phyloP scores from a whole-genome alignment of 2,113 vertebrate species.

The Cyanoramphus novaezelandiae region DNA sequence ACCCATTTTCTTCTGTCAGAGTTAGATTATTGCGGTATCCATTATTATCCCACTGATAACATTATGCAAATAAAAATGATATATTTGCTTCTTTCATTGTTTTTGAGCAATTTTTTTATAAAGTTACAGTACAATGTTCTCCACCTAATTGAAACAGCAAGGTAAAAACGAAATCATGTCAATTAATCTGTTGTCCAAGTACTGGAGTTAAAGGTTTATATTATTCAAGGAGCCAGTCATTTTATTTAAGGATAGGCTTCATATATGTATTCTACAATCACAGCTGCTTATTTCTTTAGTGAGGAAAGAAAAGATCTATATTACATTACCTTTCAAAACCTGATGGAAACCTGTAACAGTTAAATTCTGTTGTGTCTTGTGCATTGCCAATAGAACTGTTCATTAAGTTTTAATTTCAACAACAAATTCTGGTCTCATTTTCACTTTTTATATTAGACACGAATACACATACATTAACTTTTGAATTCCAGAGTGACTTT shows the following conservation, averaged over 20 bases:
- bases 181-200: background rate
- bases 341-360: background rate
- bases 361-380: background rate
- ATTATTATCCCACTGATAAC: background rate
- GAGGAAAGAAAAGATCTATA: fast-evolving
- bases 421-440: background rate
- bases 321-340: background rate
- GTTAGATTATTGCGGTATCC: background rate
- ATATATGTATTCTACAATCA: background rate
- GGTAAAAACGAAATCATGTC: background rate
- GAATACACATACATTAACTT: background rate
- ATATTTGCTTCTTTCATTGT: background rate
- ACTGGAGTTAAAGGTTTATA: background rate
- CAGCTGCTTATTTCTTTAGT: background rate
- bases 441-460: background rate
- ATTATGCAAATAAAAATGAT: slow-evolving; percentile 11
- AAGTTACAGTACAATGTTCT: background rate
- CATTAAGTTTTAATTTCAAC: background rate
- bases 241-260: background rate
- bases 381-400: background rate
- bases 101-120: background rate
- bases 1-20: background rate
- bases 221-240: background rate
- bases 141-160: background rate
- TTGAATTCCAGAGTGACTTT: background rate